Evolutionary conservation across 1,140 invertebrate genomes (phyloP).

Genomic region (Diorhabda sublineata): DNA sequence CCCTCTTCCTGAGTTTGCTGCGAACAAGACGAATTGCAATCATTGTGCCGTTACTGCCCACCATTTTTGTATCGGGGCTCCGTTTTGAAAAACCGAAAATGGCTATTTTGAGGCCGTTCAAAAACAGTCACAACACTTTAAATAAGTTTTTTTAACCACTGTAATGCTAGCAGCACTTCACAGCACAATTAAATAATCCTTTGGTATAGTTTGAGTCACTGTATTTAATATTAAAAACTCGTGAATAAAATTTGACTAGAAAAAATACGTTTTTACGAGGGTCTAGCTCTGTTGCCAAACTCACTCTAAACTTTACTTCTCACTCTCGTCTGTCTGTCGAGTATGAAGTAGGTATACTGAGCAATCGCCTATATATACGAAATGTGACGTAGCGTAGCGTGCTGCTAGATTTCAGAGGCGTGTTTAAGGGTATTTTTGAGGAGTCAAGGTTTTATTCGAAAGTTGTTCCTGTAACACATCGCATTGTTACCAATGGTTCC

Average conservation of each 20-base stretch:
- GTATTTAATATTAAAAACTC: constrained; percentile 1
- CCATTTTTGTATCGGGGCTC: constrained; percentile 55
- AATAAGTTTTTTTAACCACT: constrained; percentile 8
- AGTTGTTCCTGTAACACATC: constrained; percentile 4
- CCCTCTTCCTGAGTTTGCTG: constrained; percentile 78
- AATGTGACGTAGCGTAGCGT: constrained; percentile 17
- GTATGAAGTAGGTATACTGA: constrained; percentile 15
- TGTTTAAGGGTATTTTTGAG: background rate
- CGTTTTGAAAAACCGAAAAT: constrained; percentile 43
- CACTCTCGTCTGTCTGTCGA: constrained; percentile 2
- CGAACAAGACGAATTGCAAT: constrained; percentile 81
- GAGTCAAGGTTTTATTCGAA: constrained; percentile 13
- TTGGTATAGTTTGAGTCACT: constrained; percentile 20
- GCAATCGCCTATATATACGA: constrained; percentile 22
- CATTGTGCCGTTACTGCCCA: constrained; percentile 75
- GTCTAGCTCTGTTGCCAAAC: constrained; percentile 32
- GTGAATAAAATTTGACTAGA: constrained; percentile 22
- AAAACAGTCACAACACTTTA: constrained; percentile 8
- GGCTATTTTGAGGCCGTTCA: constrained; percentile 43
- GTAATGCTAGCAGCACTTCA: constrained; percentile 23
- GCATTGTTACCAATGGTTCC: background rate
- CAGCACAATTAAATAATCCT: constrained; percentile 22
- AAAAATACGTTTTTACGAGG: constrained; percentile 20
- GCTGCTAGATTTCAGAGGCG: constrained; percentile 18
- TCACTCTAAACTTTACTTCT: constrained; percentile 18